Percentiles rank a stretch among this genome's conserved stretches.
Conservation (phyloP, 64 coral and sea anemone species). For the Montipora efflorescens region DNA sequence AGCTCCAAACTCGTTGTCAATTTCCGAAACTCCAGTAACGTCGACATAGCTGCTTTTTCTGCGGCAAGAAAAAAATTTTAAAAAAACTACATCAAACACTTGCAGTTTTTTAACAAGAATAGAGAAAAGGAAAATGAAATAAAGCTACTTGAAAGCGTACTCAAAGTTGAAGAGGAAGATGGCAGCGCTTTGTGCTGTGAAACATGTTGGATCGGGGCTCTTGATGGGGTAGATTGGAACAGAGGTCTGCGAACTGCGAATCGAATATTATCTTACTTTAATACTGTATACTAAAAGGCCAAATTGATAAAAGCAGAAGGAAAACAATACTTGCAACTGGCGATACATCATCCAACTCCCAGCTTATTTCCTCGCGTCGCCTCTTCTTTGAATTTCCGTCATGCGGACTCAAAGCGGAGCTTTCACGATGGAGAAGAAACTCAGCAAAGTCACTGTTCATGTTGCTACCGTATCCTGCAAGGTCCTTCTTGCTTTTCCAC, state of each 20-base stretch:
- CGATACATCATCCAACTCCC: background rate
- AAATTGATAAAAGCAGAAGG: background rate
- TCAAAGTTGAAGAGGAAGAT: too few species aligned
- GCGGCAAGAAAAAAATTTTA: too few species aligned
- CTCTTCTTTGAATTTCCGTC: background rate
- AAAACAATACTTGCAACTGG: slow-evolving; percentile 12
- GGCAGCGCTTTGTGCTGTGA: too few species aligned
- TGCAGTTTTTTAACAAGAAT: too few species aligned
- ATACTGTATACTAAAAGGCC: slow-evolving; percentile 1
- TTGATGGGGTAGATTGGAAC: background rate
- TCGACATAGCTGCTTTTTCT: too few species aligned
- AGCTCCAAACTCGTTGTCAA: too few species aligned
- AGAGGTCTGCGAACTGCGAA: background rate
- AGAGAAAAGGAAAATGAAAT: too few species aligned
- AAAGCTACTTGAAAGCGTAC: too few species aligned
- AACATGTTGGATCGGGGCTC: too few species aligned
- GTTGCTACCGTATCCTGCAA: background rate
- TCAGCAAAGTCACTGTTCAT: slow-evolving; percentile 27
- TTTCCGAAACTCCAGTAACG: too few species aligned
- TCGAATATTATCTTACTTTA: background rate
- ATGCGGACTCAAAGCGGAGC: background rate
- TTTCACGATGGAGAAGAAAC: slow-evolving; percentile 21
- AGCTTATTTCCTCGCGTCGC: slow-evolving; percentile 10
- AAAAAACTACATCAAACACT: too few species aligned
- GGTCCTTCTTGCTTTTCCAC: background rate